Conservation (phyloP, 2,113 vertebrate genomes). For the Bos javanicus region DNA sequence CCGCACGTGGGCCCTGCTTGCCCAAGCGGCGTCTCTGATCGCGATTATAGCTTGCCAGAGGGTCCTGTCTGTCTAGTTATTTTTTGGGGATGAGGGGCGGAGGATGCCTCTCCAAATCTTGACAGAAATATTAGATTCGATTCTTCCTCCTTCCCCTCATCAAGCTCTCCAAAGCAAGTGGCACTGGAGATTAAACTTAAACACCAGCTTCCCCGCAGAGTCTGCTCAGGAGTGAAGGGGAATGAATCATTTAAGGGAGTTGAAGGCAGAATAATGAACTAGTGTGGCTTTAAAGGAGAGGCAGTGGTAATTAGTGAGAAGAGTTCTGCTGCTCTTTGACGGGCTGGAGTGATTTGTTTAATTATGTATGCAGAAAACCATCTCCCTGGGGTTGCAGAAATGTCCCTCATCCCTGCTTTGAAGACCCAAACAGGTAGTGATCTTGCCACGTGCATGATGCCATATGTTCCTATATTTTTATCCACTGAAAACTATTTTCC, state of each 20-base stretch:
- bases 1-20: conserved; percentile 58
- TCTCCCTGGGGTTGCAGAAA: neutral
- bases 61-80: neutral
- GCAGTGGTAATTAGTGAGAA: conserved; percentile 48
- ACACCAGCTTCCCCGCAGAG: conserved; percentile 55
- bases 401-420: neutral
- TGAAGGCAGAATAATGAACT: conserved; percentile 62
- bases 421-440: conserved; percentile 20
- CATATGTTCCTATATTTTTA: neutral
- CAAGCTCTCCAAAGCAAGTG: conserved; percentile 56
- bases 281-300: conserved; percentile 36
- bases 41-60: neutral
- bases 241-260: conserved; percentile 64
- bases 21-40: neutral
- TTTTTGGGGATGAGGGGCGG: neutral
- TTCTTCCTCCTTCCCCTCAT: neutral
- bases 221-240: conserved; percentile 40
- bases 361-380: conserved; percentile 35
- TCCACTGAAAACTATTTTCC: neutral
- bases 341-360: conserved; percentile 40
- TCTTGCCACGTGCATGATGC: neutral
- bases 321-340: neutral
- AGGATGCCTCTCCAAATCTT: neutral
- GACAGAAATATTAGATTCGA: conserved; percentile 43
- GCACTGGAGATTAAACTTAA: conserved; percentile 69